Evolutionary conservation across 2,113 vertebrate genomes (phyloP), one percentile per base, ranked within the genome.

Genomic region (Copsychus sechellarum): DNA sequence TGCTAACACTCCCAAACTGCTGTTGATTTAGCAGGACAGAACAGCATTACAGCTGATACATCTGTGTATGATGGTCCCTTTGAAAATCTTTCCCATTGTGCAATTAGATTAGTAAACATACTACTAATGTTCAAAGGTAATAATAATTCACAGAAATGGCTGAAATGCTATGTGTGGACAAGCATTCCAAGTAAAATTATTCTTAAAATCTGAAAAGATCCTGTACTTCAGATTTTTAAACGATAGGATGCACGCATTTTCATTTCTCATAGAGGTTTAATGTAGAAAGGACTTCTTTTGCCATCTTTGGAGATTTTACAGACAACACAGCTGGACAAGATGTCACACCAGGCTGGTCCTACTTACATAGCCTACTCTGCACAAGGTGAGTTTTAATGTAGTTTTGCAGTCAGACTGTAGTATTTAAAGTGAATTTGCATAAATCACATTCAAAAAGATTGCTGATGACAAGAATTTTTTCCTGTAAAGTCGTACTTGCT

Each of bases 71-170:
- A 84, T 42, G 16, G 43, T 28, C 24, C 51, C 48, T 96, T 92
- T 86, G 82, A 95, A 96, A 96, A 48, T 38, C 40, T 36, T 77
- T 70, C 28, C 51, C n/a, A 60, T 18, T 70, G 62, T 70, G 58
- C 86, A 90, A 43, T 38, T 9, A 77, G 58, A 36, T 86, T n/a
- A 95, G 38, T 40, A 91, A 90, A 91, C 31, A 67, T 34, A 40
- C 19, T n/a, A 43, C 6, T 34, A 23, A 86, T 70, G n/a, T 70
- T 92, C 69, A 92, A 56, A 86, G 45, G 48, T 28, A 65, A 60
- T 22, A 96, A 91, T 94, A 88, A 92, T 84, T 90, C 76, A 80
- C 65, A 93, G 64, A 70, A 58, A 85, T 33, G 22, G 48, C 82
- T 81, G 56, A 88, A 90, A 72, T n/a, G 21, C 51, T 62, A 83